Percentiles rank a stretch among this genome's conserved stretches.
Evolutionary conservation across 2,888 invertebrate genomes (phyloP).

Genomic region (Tenthredo distinguenda): DNA sequence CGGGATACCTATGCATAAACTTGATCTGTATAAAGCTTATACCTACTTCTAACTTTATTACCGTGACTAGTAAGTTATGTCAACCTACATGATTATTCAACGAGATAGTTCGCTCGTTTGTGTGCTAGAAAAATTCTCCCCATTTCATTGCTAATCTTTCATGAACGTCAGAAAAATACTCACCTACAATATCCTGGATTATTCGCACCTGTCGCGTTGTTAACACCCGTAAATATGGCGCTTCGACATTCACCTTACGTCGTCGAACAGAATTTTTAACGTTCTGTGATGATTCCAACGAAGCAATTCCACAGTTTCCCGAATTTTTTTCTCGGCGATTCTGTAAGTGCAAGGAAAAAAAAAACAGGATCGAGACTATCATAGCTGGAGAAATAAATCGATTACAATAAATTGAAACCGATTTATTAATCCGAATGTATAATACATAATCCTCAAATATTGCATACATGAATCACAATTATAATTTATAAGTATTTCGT

Average conservation of each 20-base stretch:
- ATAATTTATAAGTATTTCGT: background rate
- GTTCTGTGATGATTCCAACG: background rate
- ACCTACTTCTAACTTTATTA: background rate
- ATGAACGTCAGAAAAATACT: background rate
- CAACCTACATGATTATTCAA: slow-evolving; percentile 2
- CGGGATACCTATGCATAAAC: too few species aligned
- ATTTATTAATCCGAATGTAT: background rate
- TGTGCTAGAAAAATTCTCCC: background rate
- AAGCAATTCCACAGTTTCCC: background rate
- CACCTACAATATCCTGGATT: background rate
- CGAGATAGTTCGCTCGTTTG: background rate
- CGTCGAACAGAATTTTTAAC: background rate
- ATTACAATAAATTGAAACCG: background rate
- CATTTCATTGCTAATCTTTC: background rate
- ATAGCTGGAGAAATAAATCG: background rate
- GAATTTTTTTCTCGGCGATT: background rate
- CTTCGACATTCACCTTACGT: background rate
- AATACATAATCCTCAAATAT: background rate
- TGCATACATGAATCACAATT: background rate
- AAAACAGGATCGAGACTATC: background rate
- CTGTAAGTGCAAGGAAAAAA: background rate
- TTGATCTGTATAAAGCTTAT: background rate
- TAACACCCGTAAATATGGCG: background rate
- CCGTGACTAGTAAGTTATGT: background rate
- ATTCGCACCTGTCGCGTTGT: background rate